phyloP scores from a whole-genome alignment of 2,888 invertebrate genomes.

The Nemapogon koenigi region DNA sequence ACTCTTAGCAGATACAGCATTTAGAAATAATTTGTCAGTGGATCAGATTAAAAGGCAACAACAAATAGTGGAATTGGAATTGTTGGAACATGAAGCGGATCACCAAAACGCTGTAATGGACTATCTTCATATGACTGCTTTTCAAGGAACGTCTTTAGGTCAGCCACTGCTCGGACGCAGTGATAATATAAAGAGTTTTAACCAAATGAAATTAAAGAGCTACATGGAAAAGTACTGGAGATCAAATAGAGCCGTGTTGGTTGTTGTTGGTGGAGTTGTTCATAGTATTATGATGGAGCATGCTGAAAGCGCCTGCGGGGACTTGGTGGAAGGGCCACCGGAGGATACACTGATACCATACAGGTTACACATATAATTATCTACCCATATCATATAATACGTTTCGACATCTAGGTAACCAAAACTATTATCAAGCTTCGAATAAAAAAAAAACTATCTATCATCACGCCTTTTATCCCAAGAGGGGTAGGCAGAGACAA shows the following conservation, averaged over 20 bases:
- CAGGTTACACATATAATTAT: too few relatives aligned
- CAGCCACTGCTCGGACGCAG: conserved; percentile 67
- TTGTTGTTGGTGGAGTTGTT: conserved; percentile 90
- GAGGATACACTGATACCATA: too few relatives aligned
- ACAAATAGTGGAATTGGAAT: conserved; percentile 29
- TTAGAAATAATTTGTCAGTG: conserved; percentile 20
- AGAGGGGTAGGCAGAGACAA: too few relatives aligned
- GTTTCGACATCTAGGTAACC: too few relatives aligned
- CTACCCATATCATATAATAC: too few relatives aligned
- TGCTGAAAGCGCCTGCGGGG: conserved; percentile 76
- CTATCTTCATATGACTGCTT: conserved; percentile 53
- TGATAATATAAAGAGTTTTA: conserved; percentile 67
- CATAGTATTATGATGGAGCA: conserved; percentile 64
- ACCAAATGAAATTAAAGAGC: conserved; percentile 70
- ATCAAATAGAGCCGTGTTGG: conserved; percentile 87
- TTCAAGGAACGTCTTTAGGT: conserved; percentile 48
- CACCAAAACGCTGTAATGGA: conserved; percentile 41
- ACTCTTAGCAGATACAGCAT: conserved; percentile 21
- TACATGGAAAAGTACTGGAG: conserved; percentile 88
- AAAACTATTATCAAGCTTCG: too few relatives aligned
- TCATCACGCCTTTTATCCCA: too few relatives aligned
- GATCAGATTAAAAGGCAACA: conserved; percentile 29
- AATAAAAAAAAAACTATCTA: too few relatives aligned
- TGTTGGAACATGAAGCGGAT: conserved; percentile 35
- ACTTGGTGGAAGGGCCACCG: too few relatives aligned